Evolutionary conservation across 1,140 invertebrate genomes (phyloP), one percentile per base, ranked within the genome.

Genomic region (Pissodes strobi): DNA sequence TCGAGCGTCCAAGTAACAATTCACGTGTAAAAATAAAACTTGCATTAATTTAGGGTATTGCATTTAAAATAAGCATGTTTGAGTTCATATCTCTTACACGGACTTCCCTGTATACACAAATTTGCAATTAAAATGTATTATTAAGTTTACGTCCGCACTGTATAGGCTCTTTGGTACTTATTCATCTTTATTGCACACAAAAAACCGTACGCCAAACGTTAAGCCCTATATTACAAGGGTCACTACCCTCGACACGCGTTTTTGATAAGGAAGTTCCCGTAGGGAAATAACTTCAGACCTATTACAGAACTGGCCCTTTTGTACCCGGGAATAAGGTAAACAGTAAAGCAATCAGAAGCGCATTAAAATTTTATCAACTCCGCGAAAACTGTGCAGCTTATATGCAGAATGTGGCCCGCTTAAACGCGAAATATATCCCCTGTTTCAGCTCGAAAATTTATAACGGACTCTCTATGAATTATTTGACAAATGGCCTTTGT

Each of bases 291-390:
- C 22, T 55, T 46, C 34, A 22, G 23, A 39, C 52, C 48, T 34
- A 39, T n/a, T 8, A n/a, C 25, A 15, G 37, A 63, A 53, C 34
- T 34, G 45, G 49, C 38, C 51, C 46, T 63, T 63, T 63, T 49
- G 45, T 49, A 27, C 30, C n/a, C 10, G 19, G 46, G 37, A 53
- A 55, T 39, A 55, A 63, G 60, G 60, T 63, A 63, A 63, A 63
- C 60, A 63, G 51, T n/a, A 27, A 46, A 55, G 60, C 46, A 63
- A 63, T 63, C 60, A 63, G 60, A 46, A 43, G 38, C 9, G 51
- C 60, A 63, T 63, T 63, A 63, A 63, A 63, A 23, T 49, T 63
- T 63, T 55, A 63, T 55, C 51, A 48, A 19, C 51, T 27, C 17
- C 17, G 30, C 15, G 37, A 48, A 60, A 60, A 37, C 13, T 8